Base-by-base conservation (phyloP, 2,888 invertebrate species). In the Ditula angustiorana region DNA sequence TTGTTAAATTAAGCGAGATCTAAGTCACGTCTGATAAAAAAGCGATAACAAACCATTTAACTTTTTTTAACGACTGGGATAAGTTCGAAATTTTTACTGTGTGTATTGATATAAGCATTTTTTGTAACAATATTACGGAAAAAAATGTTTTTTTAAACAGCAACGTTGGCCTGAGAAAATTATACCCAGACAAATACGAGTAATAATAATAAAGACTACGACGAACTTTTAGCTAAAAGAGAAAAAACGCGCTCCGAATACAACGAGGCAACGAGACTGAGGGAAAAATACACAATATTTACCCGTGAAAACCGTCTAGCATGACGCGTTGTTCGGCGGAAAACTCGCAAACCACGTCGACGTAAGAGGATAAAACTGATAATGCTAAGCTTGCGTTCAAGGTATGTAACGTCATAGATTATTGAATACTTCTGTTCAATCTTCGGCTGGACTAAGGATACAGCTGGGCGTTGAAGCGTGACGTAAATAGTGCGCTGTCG, bases 331-430 rank as follows among this genome's bases (percentile, higher is more conserved):
- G 11, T 46, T 21, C 3, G 13, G 19, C 19, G 13, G 37, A 7
- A 37, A 37, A 16, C n/a, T n/a, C 4, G n/a, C n/a, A 35, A 35
- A 3, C 1, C n/a, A 19, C 16, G 2, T 37, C 0, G 7, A 11
- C 21, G 19, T 50, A 50, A 50, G 16, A 19, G 50, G 50, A 28
- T 30, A 28, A 50, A 30, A 50, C 50, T 26, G 16, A 16, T 5
- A 2, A 44, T 21, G 11, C 44, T 41, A 41, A 13, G 26, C 26
- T 49, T 24, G 16, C 47, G 26, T 16, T 26, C 26, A 49, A 49
- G 47, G 47, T 26, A 7, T 13, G 24, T 26, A 49, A 49, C 47
- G 47, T 49, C 26, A 24, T 35, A n/a, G 35, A n/a, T 2, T 3
- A n/a, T 35, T 3, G 1, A 13, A 35, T 35, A 35, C n/a, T n/a